These are phyloP conservation scores for Xiphias gladius DNA, from an alignment of 2,113 vertebrate genomes.

Conservation along the genomic window DNA sequence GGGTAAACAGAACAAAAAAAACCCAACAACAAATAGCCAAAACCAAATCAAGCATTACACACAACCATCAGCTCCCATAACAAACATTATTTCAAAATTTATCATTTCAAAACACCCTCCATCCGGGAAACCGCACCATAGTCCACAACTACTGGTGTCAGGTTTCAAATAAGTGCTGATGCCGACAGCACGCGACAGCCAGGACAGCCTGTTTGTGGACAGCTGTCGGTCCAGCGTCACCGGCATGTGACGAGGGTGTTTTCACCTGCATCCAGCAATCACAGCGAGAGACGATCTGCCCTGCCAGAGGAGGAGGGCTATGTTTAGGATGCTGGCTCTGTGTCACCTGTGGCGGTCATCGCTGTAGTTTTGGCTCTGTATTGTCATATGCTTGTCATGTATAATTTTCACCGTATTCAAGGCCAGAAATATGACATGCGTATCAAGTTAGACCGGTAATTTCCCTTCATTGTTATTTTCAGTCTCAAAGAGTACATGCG, in stretches of 20 bases:
- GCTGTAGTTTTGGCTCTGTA: not conserved
- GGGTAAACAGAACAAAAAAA: not conserved
- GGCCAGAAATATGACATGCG: not conserved
- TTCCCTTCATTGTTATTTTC: too few relatives aligned
- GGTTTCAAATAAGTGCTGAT: conserved; percentile 30
- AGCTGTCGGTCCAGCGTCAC: conserved; percentile 26
- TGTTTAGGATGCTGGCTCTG: conserved; percentile 46
- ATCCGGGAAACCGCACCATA: not conserved
- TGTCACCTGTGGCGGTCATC: conserved; percentile 1
- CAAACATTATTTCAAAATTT: too few relatives aligned
- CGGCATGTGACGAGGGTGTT: conserved; percentile 41
- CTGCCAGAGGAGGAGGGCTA: conserved; percentile 49
- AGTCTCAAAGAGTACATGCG: too few relatives aligned
- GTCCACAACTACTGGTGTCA: not conserved
- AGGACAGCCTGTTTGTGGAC: conserved; percentile 47
- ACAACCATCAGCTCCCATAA: not conserved
- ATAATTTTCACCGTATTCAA: not conserved
- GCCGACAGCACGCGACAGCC: not conserved
- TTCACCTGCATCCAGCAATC: conserved; percentile 62
- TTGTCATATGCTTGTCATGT: not conserved
- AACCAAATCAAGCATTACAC: not conserved
- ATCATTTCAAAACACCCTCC: not conserved
- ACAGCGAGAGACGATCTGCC: conserved; percentile 50
- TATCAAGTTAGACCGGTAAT: not conserved
- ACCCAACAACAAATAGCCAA: not conserved